phyloP scores from a whole-genome alignment of 1,140 invertebrate genomes.

The Dreissena polymorpha region DNA sequence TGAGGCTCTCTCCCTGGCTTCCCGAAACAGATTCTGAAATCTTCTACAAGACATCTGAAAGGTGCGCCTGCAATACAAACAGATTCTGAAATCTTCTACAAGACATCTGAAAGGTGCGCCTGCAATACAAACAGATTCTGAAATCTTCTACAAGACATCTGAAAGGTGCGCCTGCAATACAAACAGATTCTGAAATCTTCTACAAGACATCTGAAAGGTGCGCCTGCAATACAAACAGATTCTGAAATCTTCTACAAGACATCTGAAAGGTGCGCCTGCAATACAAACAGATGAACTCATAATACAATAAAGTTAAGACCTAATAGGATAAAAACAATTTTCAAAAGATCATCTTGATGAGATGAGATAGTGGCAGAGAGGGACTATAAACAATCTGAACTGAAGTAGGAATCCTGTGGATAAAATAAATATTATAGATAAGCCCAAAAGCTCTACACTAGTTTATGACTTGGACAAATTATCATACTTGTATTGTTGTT shows the following conservation, averaged over 20 bases:
- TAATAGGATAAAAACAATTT: no score
- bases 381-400: no score
- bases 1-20: constrained; percentile 88
- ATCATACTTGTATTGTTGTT: no score
- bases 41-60: constrained; percentile 88
- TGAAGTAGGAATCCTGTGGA: no score
- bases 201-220: constrained; percentile 86
- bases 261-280: constrained; percentile 84
- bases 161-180: constrained; percentile 82
- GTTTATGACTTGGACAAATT: no score
- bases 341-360: no score
- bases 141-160: constrained; percentile 87
- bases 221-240: constrained; percentile 84
- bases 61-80: constrained; percentile 80
- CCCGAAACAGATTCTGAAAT: constrained; percentile 89
- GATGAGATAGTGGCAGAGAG: no score
- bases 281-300: constrained; percentile 25
- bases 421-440: no score
- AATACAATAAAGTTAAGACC: neutral
- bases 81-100: constrained; percentile 87
- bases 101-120: constrained; percentile 85
- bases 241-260: constrained; percentile 89
- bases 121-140: constrained; percentile 85
- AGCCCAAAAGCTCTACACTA: no score
- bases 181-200: constrained; percentile 89